These are phyloP conservation scores for Psix sp. DNA, from an alignment of 1,140 invertebrate genomes.

Conservation along the genomic window DNA sequence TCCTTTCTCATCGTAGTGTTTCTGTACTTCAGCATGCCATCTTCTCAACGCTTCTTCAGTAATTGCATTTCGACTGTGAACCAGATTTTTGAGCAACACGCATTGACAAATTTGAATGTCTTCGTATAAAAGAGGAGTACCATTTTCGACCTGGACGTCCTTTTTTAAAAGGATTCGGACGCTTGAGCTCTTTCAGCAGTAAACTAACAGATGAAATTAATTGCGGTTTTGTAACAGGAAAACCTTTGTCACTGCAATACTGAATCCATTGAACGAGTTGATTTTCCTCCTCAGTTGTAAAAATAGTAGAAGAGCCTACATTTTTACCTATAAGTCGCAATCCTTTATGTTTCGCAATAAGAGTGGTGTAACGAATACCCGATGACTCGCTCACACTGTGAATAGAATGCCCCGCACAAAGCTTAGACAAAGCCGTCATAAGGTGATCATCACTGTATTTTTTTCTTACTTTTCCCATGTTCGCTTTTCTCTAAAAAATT, in stretches of 20 bases:
- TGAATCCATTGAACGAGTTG: conserved; percentile 18
- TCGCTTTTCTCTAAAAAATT: no score
- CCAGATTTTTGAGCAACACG: conserved; percentile 14
- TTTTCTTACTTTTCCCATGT: no score
- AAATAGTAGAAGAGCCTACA: conserved; percentile 12
- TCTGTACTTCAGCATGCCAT: conserved; percentile 10
- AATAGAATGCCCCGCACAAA: conserved; percentile 12
- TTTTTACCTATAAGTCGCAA: conserved; percentile 8
- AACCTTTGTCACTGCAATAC: conserved; percentile 60
- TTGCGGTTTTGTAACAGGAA: conserved; percentile 64
- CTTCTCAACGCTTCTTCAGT: conserved; percentile 6
- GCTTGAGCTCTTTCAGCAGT: conserved; percentile 59
- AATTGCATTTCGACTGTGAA: neutral
- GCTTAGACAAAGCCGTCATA: neutral
- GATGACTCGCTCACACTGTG: conserved; percentile 2
- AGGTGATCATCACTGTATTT: no score
- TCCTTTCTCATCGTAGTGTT: conserved; percentile 1
- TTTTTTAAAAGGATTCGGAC: conserved; percentile 48
- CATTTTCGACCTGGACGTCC: conserved; percentile 39
- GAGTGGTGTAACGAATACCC: conserved; percentile 17
- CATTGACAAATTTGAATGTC: conserved; percentile 16
- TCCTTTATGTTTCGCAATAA: conserved; percentile 18
- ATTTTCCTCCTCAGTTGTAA: conserved; percentile 14
- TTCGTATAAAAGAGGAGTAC: conserved; percentile 34
- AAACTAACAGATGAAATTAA: conserved; percentile 63